phyloP scores from a whole-genome alignment of 2,888 invertebrate species.

The Orthonychiurus folsomi region DNA sequence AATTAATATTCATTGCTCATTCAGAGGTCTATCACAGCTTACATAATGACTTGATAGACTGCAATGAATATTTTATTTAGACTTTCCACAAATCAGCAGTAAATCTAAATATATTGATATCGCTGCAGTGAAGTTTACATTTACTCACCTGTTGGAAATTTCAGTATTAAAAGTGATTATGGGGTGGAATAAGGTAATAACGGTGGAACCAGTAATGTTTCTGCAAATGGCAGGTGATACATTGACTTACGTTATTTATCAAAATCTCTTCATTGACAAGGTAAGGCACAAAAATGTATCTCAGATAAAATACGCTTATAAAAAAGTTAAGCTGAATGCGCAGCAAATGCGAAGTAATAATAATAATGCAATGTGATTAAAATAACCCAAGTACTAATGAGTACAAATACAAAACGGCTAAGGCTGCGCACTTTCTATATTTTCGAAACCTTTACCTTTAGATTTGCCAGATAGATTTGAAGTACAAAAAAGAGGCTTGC shows the following conservation, averaged over 20 bases:
- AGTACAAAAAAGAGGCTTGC: constrained; percentile 29
- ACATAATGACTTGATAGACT: no score
- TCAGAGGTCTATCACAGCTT: no score
- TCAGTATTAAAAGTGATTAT: no score
- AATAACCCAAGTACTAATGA: neutral
- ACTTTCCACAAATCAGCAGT: no score
- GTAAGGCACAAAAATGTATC: no score
- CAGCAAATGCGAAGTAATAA: neutral
- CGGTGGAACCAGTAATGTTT: constrained; percentile 39
- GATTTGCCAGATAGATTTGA: constrained; percentile 36
- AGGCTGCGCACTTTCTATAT: no score
- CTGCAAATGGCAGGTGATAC: constrained; percentile 39
- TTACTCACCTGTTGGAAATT: no score
- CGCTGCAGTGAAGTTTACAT: no score
- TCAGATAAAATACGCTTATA: neutral
- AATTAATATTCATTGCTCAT: no score
- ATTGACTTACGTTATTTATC: constrained; percentile 38
- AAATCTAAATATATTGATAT: no score
- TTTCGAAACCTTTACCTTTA: constrained; percentile 15
- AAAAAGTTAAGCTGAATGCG: neutral
- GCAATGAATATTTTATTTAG: no score
- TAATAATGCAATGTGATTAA: neutral
- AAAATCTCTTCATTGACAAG: constrained; percentile 40
- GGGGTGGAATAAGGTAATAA: constrained; percentile 30
- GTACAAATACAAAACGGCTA: neutral